These are phyloP conservation scores for Premnoplex brunnescens DNA, from an alignment of 2,797 vertebrate species.

Conservation along the genomic window DNA sequence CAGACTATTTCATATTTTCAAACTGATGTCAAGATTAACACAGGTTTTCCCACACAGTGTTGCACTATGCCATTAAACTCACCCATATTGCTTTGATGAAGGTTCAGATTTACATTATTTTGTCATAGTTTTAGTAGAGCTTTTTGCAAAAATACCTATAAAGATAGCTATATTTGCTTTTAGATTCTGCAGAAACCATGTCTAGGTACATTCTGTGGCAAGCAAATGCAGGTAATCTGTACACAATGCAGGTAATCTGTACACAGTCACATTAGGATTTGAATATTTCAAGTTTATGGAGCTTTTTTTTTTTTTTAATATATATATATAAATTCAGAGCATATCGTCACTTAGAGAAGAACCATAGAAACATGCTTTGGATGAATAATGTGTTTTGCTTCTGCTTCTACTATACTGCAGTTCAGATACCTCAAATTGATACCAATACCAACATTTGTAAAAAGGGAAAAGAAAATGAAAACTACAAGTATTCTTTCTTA, in stretches of 20 bases:
- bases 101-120: neutral
- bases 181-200: neutral
- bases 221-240: neutral
- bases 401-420: neutral
- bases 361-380: neutral
- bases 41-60: neutral
- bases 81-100: neutral
- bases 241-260: neutral
- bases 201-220: conserved; percentile 4
- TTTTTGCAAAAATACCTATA: neutral
- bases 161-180: neutral
- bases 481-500: neutral
- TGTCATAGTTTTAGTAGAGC: neutral
- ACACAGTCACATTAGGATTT: neutral
- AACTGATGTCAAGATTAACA: neutral
- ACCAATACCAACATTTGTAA: neutral
- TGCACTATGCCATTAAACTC: neutral
- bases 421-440: neutral
- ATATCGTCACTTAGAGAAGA: neutral
- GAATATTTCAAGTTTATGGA: neutral
- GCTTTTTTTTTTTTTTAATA: neutral
- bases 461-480: neutral
- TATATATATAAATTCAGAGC: neutral
- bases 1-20: neutral
- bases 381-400: neutral